Percentiles rank a stretch among this genome's conserved stretches.
Evolutionary conservation across 2,113 vertebrate species (phyloP).

Genomic region (Platichthys stellatus): DNA sequence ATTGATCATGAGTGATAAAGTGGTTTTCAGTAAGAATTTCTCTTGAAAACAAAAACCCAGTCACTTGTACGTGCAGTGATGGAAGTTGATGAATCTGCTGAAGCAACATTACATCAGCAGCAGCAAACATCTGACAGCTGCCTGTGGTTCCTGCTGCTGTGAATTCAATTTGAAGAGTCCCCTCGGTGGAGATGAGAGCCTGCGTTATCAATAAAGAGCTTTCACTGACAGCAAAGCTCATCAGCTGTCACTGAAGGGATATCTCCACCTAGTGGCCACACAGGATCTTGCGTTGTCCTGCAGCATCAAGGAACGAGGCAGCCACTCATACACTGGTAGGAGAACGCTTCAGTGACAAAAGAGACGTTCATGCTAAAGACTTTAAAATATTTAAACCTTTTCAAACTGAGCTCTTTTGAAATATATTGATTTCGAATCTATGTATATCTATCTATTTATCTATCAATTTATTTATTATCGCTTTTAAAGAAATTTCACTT

Average conservation of each 20-base stretch:
- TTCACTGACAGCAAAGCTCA: constrained; percentile 2
- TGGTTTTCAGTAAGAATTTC: not conserved
- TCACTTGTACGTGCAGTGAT: not conserved
- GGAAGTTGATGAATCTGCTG: constrained; percentile 12
- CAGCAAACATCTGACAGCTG: constrained; percentile 6
- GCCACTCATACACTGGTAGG: not conserved
- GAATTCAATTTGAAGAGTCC: not conserved
- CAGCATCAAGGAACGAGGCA: not conserved
- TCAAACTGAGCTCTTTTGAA: not conserved
- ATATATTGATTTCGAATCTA: not conserved
- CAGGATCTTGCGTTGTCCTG: constrained; percentile 44
- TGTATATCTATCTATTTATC: too few species aligned
- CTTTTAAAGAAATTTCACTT: too few species aligned
- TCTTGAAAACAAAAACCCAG: not conserved
- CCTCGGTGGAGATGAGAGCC: constrained; percentile 4
- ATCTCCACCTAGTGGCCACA: constrained; percentile 72
- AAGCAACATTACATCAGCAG: not conserved
- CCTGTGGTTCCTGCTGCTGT: not conserved
- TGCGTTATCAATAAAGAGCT: constrained; percentile 23
- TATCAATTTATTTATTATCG: too few species aligned
- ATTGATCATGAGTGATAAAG: not conserved
- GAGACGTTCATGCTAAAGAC: not conserved
- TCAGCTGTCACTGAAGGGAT: constrained; percentile 45
- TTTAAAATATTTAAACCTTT: not conserved
- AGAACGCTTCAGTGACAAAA: not conserved